These are phyloP conservation scores for Tauraco erythrolophus DNA, from an alignment of 2,113 vertebrate genomes.

Conservation along the genomic window DNA sequence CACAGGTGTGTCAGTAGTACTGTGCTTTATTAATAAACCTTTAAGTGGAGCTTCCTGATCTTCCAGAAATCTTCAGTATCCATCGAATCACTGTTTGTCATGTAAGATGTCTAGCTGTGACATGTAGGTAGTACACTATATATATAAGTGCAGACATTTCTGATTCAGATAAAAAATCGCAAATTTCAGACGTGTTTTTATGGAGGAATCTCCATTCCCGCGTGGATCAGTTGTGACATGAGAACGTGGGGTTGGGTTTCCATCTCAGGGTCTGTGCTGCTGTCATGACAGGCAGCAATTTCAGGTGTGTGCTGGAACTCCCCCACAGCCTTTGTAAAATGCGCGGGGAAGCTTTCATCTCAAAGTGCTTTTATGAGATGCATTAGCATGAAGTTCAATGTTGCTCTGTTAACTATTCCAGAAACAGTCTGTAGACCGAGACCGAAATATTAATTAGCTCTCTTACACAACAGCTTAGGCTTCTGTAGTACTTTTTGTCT, in stretches of 20 bases:
- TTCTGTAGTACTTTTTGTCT: not conserved
- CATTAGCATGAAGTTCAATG: not conserved
- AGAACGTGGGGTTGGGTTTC: not conserved
- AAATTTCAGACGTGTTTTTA: not conserved
- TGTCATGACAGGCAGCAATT: not conserved
- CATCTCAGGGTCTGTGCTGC: not conserved
- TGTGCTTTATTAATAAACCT: not conserved
- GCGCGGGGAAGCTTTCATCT: not conserved
- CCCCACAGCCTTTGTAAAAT: not conserved
- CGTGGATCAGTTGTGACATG: not conserved
- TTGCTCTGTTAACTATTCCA: conserved; percentile 6
- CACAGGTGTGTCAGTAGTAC: not conserved
- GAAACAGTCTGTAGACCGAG: not conserved
- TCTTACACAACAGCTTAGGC: conserved; percentile 1
- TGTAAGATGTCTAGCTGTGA: not conserved
- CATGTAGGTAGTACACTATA: not conserved
- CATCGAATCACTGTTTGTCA: not conserved
- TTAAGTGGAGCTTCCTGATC: not conserved
- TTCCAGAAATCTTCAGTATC: not conserved
- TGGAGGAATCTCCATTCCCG: not conserved
- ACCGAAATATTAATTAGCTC: conserved; percentile 27
- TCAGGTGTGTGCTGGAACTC: not conserved
- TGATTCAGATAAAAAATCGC: not conserved
- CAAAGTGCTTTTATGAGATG: not conserved
- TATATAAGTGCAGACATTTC: not conserved